Evolutionary conservation across 2,797 vertebrate species (phyloP).

Genomic region (Thripadectes ignobilis): DNA sequence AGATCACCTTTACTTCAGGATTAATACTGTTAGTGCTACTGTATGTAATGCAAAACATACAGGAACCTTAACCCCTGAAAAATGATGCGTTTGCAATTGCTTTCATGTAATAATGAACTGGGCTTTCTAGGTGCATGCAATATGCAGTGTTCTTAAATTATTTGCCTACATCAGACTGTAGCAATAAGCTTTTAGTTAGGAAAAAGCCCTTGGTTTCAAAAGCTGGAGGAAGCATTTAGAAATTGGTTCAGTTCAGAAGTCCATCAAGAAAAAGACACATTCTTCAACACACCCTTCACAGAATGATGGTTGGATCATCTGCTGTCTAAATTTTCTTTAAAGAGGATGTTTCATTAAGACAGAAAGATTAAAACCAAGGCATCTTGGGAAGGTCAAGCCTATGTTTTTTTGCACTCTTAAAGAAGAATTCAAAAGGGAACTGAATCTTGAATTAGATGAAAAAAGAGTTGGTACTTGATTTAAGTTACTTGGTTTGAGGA

Average conservation of each 20-base stretch:
- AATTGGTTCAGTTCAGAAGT: not conserved
- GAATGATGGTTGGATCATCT: not conserved
- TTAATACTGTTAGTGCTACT: not conserved
- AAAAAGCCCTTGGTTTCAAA: rapidly evolving
- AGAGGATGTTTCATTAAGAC: not conserved
- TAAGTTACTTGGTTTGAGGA: not conserved
- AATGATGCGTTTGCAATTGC: not conserved
- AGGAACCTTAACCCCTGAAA: not conserved
- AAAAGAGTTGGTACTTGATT: not conserved
- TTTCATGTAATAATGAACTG: not conserved
- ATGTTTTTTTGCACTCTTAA: not conserved
- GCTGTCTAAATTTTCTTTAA: not conserved
- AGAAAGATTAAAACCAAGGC: not conserved
- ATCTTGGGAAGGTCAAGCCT: not conserved
- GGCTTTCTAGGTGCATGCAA: not conserved
- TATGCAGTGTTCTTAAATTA: not conserved
- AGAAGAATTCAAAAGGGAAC: not conserved
- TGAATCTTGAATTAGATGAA: not conserved
- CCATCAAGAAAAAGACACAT: not conserved
- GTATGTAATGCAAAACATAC: not conserved
- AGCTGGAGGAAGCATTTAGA: not conserved
- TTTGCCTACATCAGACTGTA: not conserved
- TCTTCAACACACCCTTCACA: not conserved
- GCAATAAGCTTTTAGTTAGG: not conserved
- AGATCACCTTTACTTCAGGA: not conserved